phyloP scores from a whole-genome alignment of 2,888 invertebrate species.

The Pinctada fucata region DNA sequence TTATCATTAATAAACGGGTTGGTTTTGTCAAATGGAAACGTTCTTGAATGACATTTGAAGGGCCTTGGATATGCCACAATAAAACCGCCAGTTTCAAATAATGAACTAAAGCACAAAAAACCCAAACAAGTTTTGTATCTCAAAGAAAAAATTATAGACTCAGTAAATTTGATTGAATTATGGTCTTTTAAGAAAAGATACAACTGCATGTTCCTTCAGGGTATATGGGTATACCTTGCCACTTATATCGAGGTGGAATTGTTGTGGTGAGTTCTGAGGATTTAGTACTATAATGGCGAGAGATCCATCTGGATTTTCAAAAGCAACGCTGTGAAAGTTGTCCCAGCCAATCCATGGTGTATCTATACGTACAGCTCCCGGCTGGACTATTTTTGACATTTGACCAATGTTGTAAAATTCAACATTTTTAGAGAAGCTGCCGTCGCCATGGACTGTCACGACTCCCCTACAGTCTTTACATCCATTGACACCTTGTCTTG shows the following conservation, averaged over 20 bases:
- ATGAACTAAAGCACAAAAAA: too few species aligned
- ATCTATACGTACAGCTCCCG: slow-evolving; percentile 50
- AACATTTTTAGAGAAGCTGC: slow-evolving; percentile 41
- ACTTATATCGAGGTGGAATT: slow-evolving; percentile 46
- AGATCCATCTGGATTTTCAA: slow-evolving; percentile 48
- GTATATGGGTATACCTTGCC: slow-evolving; percentile 45
- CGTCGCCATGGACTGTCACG: slow-evolving; percentile 41
- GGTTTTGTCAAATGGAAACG: too few species aligned
- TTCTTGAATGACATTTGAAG: too few species aligned
- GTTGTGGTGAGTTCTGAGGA: slow-evolving; percentile 37
- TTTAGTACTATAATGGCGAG: slow-evolving; percentile 48
- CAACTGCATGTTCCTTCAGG: slow-evolving; percentile 50
- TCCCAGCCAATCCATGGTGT: slow-evolving; percentile 46
- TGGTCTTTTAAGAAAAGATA: slow-evolving; percentile 35
- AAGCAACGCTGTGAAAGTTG: slow-evolving; percentile 46
- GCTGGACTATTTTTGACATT: slow-evolving; percentile 49
- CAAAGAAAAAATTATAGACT: too few species aligned
- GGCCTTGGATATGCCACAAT: too few species aligned
- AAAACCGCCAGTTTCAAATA: too few species aligned
- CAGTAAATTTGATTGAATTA: not conserved
- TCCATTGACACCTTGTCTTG: slow-evolving; percentile 48
- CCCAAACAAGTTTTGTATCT: too few species aligned
- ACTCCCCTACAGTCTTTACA: slow-evolving; percentile 52
- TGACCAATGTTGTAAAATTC: slow-evolving; percentile 56
- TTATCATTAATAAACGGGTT: too few species aligned